Evolutionary conservation across 2,113 vertebrate genomes (phyloP).

Genomic region (Xyrauchen texanus): DNA sequence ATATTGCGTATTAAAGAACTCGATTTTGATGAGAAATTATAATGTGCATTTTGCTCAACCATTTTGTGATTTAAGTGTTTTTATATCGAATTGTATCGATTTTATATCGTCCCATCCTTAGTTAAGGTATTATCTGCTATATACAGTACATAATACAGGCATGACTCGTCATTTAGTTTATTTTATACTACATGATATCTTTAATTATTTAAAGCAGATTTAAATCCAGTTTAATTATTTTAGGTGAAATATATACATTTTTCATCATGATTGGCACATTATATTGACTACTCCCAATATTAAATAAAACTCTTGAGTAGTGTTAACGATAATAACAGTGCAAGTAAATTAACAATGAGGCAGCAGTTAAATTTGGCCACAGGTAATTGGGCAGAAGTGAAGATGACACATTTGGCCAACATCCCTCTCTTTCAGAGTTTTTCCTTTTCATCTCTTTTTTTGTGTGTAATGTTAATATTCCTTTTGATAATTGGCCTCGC

Average conservation of each 20-base stretch:
- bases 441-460: background rate
- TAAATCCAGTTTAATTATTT: no score
- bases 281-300: background rate
- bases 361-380: background rate
- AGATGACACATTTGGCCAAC: background rate
- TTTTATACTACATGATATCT: no score
- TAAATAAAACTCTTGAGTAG: background rate
- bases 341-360: background rate
- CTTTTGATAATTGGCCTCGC: conserved; percentile 3
- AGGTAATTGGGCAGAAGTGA: background rate
- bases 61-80: no score
- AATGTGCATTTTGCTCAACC: no score
- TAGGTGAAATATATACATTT: background rate
- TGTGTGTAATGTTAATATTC: background rate
- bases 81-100: no score
- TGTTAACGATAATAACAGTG: background rate
- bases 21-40: no score
- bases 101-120: no score
- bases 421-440: background rate
- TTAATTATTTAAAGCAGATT: no score
- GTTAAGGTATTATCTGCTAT: no score
- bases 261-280: background rate
- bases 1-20: no score
- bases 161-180: no score
- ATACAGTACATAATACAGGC: no score